These are phyloP conservation scores for Temnothorax longispinosus DNA, from an alignment of 1,140 invertebrate species.

Conservation along the genomic window DNA sequence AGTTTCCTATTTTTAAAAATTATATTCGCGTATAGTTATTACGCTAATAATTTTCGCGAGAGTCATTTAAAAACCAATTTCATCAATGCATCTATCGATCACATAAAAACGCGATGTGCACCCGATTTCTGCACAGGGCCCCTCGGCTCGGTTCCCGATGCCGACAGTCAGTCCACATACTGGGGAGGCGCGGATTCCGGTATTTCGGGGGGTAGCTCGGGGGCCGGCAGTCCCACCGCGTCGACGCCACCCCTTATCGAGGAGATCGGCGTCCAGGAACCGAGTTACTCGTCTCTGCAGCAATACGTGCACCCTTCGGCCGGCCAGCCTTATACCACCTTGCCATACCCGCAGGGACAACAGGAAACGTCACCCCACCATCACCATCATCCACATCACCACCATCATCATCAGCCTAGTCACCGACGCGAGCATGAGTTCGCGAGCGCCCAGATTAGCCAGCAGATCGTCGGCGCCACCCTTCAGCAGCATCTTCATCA, in stretches of 20 bases:
- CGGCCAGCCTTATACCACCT: conserved; percentile 37
- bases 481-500: conserved; percentile 71
- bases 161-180: conserved; percentile 82
- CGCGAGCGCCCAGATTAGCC: not conserved
- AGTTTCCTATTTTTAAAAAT: not conserved
- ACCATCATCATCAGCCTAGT: conserved; percentile 56
- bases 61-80: not conserved
- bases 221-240: conserved; percentile 81
- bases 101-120: not conserved
- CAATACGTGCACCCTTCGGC: conserved; percentile 61
- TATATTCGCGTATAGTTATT: not conserved
- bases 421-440: conserved; percentile 67
- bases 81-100: not conserved
- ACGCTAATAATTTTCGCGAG: not conserved
- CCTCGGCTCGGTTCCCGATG: conserved; percentile 66
- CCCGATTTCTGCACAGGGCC: conserved; percentile 61
- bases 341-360: conserved; percentile 50
- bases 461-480: conserved; percentile 36
- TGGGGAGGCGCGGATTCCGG: conserved; percentile 82
- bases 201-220: conserved; percentile 83
- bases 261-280: conserved; percentile 81
- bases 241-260: conserved; percentile 83
- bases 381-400: conserved; percentile 59
- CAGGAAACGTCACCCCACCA: conserved; percentile 55
- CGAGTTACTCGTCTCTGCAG: conserved; percentile 76